Conservation (phyloP, 2,113 vertebrate genomes). For the Numida meleagris region DNA sequence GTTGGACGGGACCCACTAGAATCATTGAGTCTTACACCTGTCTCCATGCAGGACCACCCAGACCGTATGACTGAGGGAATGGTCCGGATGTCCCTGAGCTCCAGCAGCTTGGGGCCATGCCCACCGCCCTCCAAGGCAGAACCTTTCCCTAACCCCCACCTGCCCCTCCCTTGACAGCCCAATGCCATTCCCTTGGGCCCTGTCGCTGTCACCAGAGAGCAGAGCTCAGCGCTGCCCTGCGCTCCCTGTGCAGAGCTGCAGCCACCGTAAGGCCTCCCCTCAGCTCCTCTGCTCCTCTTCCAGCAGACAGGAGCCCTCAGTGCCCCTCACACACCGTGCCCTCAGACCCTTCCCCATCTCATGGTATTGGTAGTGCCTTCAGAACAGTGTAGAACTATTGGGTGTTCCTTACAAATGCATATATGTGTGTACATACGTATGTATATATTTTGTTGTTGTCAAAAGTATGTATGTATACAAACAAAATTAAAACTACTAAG, state of each 20-base stretch:
- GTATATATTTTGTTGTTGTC: too few species aligned
- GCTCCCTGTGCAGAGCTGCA: too few species aligned
- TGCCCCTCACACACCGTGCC: too few species aligned
- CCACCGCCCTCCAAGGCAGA: neutral
- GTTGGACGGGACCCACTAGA: neutral
- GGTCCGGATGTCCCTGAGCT: neutral
- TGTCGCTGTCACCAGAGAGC: too few species aligned
- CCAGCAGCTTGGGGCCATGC: neutral
- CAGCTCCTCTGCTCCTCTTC: too few species aligned
- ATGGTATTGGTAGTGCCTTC: neutral
- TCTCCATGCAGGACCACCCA: neutral
- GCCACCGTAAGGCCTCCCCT: too few species aligned
- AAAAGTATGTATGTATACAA: neutral
- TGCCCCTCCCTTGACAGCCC: neutral
- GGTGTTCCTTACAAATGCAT: neutral
- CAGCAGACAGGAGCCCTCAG: neutral
- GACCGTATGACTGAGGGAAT: neutral
- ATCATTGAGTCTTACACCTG: neutral
- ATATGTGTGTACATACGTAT: neutral
- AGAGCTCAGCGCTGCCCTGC: too few species aligned
- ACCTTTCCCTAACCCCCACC: neutral
- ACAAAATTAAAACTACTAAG: rapidly evolving
- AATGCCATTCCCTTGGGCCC: too few species aligned
- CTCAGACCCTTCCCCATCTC: neutral
- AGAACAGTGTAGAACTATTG: neutral